Evolutionary conservation across 2,113 vertebrate genomes (phyloP).

Genomic region (Phrynocephalus versicolor): DNA sequence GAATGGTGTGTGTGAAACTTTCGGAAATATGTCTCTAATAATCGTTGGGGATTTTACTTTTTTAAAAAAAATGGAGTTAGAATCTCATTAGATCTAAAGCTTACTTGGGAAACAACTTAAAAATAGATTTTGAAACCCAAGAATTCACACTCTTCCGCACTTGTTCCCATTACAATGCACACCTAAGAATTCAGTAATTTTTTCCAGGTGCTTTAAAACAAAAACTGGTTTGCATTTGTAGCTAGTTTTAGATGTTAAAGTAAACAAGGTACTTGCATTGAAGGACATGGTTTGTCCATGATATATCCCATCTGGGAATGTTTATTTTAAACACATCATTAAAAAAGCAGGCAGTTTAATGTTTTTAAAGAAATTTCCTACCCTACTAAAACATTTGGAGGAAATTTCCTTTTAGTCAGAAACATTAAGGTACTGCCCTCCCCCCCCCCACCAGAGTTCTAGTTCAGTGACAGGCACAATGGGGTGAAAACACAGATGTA

Average conservation of each 20-base stretch:
- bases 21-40: constrained; percentile 62
- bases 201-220: constrained; percentile 66
- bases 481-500: neutral
- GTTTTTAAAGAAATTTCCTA: constrained; percentile 56
- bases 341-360: constrained; percentile 60
- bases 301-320: constrained; percentile 57
- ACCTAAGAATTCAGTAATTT: constrained; percentile 60
- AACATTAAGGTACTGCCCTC: neutral
- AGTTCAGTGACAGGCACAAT: neutral
- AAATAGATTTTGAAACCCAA: constrained; percentile 69
- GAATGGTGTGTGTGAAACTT: constrained; percentile 49
- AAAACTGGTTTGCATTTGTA: constrained; percentile 59
- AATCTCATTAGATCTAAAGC: constrained; percentile 68
- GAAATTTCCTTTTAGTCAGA: constrained; percentile 51
- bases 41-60: constrained; percentile 43
- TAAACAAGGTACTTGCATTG: constrained; percentile 64
- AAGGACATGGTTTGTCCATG: constrained; percentile 45
- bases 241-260: constrained; percentile 68
- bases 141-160: constrained; percentile 55
- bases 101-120: constrained; percentile 57
- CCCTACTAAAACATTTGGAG: constrained; percentile 42
- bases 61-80: constrained; percentile 53
- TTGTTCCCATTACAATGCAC: constrained; percentile 57
- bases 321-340: constrained; percentile 68
- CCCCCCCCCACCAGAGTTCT: neutral